Evolutionary conservation across 1,140 invertebrate species (phyloP).

Genomic region (Brachionus sp.): DNA sequence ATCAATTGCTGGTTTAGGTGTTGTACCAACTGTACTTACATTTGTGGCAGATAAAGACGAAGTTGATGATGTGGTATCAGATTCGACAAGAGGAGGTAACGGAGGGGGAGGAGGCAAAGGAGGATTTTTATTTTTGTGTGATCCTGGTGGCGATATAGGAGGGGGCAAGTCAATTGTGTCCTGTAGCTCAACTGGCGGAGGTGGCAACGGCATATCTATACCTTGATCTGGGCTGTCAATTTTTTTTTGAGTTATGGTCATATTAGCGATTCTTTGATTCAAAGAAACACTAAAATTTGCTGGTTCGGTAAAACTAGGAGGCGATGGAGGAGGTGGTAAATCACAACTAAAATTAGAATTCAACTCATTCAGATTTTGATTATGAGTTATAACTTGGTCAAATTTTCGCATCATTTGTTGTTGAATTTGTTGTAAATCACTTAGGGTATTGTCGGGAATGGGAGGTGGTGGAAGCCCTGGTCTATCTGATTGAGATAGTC

Average conservation of each 20-base stretch:
- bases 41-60: background rate
- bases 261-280: background rate
- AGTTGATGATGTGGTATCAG: conserved; percentile 32
- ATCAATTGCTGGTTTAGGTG: background rate
- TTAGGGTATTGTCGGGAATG: background rate
- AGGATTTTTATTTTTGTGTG: background rate
- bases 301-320: background rate
- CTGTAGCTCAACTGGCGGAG: background rate
- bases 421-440: conserved; percentile 39
- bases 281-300: background rate
- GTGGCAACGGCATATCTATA: conserved; percentile 18
- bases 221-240: background rate
- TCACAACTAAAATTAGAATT: background rate
- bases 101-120: conserved; percentile 35
- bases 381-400: background rate
- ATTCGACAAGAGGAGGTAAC: conserved; percentile 19
- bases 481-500: background rate
- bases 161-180: background rate
- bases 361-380: background rate
- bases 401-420: conserved; percentile 38
- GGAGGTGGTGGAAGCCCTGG: conserved; percentile 37
- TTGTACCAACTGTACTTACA: background rate
- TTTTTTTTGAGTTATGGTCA: background rate
- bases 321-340: conserved; percentile 33
- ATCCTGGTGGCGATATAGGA: background rate